Evolutionary conservation across 2,797 vertebrate genomes (phyloP).

Genomic region (Lepilemur septentrionalis): DNA sequence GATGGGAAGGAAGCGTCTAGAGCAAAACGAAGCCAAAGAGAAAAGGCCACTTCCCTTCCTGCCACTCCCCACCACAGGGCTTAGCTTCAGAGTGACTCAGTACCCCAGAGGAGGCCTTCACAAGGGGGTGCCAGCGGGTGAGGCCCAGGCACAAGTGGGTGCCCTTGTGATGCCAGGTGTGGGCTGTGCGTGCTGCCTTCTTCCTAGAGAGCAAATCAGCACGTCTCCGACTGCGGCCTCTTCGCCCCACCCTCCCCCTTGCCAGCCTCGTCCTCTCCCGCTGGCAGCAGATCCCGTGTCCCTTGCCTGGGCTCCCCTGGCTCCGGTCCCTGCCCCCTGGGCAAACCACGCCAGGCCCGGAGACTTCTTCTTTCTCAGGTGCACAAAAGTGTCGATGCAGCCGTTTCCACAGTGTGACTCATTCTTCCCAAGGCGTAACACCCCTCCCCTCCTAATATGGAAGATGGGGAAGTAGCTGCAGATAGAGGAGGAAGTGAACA

Average conservation of each 20-base stretch:
- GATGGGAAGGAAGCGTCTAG: too few species aligned
- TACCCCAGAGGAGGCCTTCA: background rate
- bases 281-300: background rate
- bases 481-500: background rate
- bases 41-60: background rate
- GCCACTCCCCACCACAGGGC: background rate
- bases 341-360: background rate
- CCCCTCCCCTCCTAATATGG: background rate
- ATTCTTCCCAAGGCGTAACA: too few species aligned
- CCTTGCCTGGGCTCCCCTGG: background rate
- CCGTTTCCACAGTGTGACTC: background rate
- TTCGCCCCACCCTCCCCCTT: background rate
- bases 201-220: background rate
- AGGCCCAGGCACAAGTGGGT: background rate
- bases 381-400: background rate
- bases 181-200: too few species aligned
- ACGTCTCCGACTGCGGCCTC: too few species aligned
- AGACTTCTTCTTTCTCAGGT: background rate
- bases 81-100: background rate
- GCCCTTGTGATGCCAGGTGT: background rate
- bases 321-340: accelerated
- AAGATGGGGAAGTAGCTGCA: background rate
- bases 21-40: background rate
- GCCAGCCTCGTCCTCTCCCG: background rate
- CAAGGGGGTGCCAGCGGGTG: too few species aligned